phyloP scores from a whole-genome alignment of 2,113 vertebrate species.

The Cyprinodon tularosa region DNA sequence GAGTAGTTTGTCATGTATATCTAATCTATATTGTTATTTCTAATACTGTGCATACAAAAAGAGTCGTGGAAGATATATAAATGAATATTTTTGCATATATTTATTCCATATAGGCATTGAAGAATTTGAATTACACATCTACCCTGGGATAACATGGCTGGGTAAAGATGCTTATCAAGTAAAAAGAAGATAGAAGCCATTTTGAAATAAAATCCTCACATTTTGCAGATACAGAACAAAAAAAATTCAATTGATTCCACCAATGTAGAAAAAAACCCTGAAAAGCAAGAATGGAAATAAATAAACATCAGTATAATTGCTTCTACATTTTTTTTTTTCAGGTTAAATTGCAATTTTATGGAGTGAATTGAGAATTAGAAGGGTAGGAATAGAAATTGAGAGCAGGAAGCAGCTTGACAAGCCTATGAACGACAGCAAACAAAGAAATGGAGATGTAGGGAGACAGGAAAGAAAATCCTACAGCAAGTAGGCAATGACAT shows the following conservation, averaged over 20 bases:
- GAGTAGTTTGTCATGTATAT: too few relatives aligned
- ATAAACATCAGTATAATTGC: not conserved
- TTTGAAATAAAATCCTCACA: not conserved
- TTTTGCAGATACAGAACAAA: not conserved
- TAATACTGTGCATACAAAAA: not conserved
- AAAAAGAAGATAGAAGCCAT: constrained; percentile 7
- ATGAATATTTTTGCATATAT: not conserved
- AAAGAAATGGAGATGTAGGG: constrained; percentile 28
- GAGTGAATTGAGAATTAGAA: constrained; percentile 31
- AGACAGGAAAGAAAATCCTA: constrained; percentile 18
- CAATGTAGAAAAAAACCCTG: not conserved
- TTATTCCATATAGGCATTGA: not conserved
- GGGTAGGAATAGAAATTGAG: constrained; percentile 11
- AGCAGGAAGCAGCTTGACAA: constrained; percentile 2
- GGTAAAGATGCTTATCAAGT: constrained; percentile 11
- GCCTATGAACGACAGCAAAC: constrained; percentile 37
- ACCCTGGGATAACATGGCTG: not conserved
- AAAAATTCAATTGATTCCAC: constrained; percentile 10
- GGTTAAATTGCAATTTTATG: constrained; percentile 18
- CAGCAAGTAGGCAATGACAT: constrained; percentile 63
- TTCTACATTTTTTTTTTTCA: constrained; percentile 23
- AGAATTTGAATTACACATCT: not conserved
- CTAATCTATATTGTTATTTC: not conserved
- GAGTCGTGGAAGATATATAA: not conserved
- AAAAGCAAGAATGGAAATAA: not conserved